Evolutionary conservation across 2,113 vertebrate species (phyloP), one percentile per base, ranked within the genome.

Genomic region (Empidonax alnorum): DNA sequence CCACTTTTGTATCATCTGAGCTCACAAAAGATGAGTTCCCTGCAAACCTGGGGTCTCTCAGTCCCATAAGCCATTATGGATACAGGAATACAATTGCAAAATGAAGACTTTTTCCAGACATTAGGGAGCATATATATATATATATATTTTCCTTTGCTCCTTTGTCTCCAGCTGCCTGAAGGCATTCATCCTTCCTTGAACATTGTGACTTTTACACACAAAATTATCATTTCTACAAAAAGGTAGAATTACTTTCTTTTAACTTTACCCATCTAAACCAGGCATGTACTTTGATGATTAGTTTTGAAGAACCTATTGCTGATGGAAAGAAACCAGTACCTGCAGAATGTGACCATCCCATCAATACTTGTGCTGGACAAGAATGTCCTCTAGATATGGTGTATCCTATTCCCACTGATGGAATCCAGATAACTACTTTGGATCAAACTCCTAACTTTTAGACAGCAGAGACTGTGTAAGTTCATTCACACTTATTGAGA

Each of bases 91-190:
- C 14, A 52, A 46, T 4, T 12, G 66, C 52, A 41, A 44, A 35
- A 18, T 8, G 77, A 63, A 44, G 80, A 68, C 67, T 10, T 71
- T 42, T 71, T 37, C 80, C 73, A 63, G 63, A 11, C 67, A 10
- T 23, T 3, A 22, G 41, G 16, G 58, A 63, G 76, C 17, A 49
- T n/a, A 46, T 27, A 14, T 49, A 35, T 35, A 35, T 35, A 46
- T 27, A 42, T 42, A 6, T 47, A 25, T 71, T 39, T 74, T 46
- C 68, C 79, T 77, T 12, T 58, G 58, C 92, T 91, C 44, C 66
- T 87, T 78, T 82, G 72, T 90, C 83, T 76, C 33, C 72, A 73
- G 65, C 82, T 76, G 85, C 96, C 79, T 31, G 8, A 27, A 86
- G 88, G 93, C 83, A 69, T 55, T 35, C 59, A 63, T 66, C 59